Evolutionary conservation across 2,888 invertebrate genomes (phyloP).

Genomic region (Melinopterus prodromus): DNA sequence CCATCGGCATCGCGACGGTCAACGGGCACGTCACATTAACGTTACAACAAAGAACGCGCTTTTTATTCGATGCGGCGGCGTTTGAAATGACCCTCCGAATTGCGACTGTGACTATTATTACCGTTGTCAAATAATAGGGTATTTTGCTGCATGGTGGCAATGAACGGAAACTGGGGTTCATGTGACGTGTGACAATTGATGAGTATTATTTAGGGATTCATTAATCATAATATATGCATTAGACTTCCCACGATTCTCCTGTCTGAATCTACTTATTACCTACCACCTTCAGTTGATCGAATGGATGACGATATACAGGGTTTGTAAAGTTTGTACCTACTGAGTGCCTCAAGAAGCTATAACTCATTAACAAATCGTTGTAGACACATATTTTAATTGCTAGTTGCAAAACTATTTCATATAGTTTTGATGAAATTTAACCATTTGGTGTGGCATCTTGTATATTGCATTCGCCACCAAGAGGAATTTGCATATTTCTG

Average conservation of each 20-base stretch:
- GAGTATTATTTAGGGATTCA: not conserved
- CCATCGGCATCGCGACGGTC: not conserved
- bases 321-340: too few species aligned
- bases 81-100: not conserved
- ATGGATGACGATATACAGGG: not conserved
- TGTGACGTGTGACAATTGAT: not conserved
- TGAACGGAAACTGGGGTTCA: not conserved
- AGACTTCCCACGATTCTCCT: not conserved
- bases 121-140: not conserved
- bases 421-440: too few species aligned
- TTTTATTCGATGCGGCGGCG: not conserved
- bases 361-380: too few species aligned
- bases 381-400: too few species aligned
- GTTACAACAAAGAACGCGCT: not conserved
- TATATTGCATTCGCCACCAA: too few species aligned
- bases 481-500: too few species aligned
- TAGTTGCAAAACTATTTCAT: too few species aligned
- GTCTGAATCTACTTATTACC: not conserved
- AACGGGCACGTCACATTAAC: not conserved
- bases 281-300: not conserved
- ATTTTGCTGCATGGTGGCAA: not conserved
- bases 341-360: too few species aligned
- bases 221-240: not conserved
- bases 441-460: too few species aligned
- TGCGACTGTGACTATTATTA: not conserved